Conservation (phyloP, 2,113 vertebrate genomes). For the Sapajus apella region DNA sequence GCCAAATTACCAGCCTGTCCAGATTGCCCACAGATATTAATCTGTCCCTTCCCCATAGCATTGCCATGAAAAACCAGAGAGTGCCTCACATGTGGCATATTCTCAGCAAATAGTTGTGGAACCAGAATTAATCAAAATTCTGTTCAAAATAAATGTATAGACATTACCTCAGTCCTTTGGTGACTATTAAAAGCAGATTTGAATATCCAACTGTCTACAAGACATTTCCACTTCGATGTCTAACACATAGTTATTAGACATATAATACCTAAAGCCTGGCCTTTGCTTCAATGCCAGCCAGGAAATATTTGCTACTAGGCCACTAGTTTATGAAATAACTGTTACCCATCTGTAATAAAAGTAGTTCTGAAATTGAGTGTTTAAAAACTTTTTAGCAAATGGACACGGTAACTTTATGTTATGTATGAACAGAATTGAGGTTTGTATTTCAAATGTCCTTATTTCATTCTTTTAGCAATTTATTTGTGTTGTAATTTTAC, state of each 20-base stretch:
- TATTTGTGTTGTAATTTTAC: background rate
- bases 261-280: background rate
- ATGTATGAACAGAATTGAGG: background rate
- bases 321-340: background rate
- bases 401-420: background rate
- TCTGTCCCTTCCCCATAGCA: background rate
- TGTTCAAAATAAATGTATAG: background rate
- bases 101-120: background rate
- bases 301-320: background rate
- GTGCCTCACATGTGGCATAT: background rate
- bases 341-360: background rate
- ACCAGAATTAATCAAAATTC: conserved; percentile 9
- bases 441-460: background rate
- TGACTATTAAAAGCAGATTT: background rate
- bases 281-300: background rate
- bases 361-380: background rate
- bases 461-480: background rate
- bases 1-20: background rate
- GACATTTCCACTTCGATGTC: background rate
- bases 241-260: background rate
- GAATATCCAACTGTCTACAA: background rate
- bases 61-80: background rate
- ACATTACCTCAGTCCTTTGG: conserved; percentile 5
- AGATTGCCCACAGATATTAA: background rate
- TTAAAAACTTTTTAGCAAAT: background rate